Evolutionary conservation across 2,113 vertebrate genomes (phyloP).

Genomic region (Hippotragus niger): DNA sequence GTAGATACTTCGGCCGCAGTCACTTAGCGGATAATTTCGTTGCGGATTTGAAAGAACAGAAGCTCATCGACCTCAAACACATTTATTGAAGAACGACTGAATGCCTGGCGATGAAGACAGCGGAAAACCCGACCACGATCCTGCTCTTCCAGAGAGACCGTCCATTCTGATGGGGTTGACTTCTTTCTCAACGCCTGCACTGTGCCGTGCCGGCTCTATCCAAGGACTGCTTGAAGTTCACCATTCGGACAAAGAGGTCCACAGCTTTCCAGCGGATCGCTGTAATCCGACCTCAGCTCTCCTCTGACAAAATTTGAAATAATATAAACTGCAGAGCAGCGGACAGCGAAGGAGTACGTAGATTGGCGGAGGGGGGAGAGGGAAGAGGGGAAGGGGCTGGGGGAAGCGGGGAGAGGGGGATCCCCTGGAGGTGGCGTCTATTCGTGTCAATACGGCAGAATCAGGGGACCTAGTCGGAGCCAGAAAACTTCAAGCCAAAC

Average conservation of each 20-base stretch:
- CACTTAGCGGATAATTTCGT: background rate
- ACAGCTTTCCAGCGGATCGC: background rate
- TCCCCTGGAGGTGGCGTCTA: constrained; percentile 24
- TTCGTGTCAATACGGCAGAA: constrained; percentile 48
- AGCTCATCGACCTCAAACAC: background rate
- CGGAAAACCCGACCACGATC: background rate
- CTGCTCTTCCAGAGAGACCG: background rate
- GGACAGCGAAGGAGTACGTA: background rate
- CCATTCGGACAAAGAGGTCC: background rate
- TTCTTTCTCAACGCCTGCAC: background rate
- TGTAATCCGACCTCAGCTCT: background rate
- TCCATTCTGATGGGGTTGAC: background rate
- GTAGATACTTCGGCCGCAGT: background rate
- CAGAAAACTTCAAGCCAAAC: constrained; percentile 43
- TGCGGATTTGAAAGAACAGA: background rate
- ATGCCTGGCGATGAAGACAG: background rate
- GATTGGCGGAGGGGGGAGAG: background rate
- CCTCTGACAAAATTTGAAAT: background rate
- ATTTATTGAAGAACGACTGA: background rate
- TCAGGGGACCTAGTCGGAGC: background rate
- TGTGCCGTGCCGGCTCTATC: background rate
- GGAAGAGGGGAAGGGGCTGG: background rate
- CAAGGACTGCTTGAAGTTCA: background rate
- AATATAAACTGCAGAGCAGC: background rate
- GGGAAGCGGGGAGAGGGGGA: background rate